These are phyloP conservation scores for Phortica okadai DNA, from an alignment of 2,888 invertebrate species.

Conservation along the genomic window DNA sequence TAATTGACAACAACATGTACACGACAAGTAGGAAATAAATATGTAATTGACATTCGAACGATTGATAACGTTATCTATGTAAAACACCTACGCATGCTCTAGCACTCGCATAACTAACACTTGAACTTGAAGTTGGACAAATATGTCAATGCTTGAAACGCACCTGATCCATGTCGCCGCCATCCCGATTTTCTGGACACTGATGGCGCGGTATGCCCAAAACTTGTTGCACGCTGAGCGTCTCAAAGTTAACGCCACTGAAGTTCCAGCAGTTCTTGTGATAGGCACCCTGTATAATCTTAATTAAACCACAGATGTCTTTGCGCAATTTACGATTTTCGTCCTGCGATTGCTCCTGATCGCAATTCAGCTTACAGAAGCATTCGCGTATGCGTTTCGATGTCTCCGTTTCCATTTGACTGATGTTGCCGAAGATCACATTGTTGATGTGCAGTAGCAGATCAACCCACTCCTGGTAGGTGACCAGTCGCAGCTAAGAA, in stretches of 20 bases:
- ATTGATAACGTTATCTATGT: no score
- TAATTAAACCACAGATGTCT: constrained; percentile 76
- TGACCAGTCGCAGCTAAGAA: constrained; percentile 80
- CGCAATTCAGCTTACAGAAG: constrained; percentile 57
- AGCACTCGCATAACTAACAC: no score
- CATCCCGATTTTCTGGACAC: constrained; percentile 45
- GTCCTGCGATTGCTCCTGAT: constrained; percentile 54
- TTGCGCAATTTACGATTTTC: constrained; percentile 64
- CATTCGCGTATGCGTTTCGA: constrained; percentile 78
- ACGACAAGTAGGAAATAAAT: no score
- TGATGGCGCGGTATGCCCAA: constrained; percentile 56
- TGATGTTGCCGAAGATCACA: constrained; percentile 80
- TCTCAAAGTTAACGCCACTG: constrained; percentile 76
- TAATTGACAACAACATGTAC: no score
- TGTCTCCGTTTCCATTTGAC: constrained; percentile 81
- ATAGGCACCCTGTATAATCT: constrained; percentile 76
- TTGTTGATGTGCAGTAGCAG: constrained; percentile 81
- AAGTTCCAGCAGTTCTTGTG: constrained; percentile 75
- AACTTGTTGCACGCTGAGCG: constrained; percentile 74
- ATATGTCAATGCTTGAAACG: background rate
- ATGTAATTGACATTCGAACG: no score
- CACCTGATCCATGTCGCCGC: constrained; percentile 56
- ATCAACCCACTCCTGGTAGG: constrained; percentile 81
- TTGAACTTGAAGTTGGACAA: background rate
- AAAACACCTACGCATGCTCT: no score